These are phyloP conservation scores for Triplophysa tibetana DNA, from an alignment of 2,113 vertebrate species.

Conservation along the genomic window DNA sequence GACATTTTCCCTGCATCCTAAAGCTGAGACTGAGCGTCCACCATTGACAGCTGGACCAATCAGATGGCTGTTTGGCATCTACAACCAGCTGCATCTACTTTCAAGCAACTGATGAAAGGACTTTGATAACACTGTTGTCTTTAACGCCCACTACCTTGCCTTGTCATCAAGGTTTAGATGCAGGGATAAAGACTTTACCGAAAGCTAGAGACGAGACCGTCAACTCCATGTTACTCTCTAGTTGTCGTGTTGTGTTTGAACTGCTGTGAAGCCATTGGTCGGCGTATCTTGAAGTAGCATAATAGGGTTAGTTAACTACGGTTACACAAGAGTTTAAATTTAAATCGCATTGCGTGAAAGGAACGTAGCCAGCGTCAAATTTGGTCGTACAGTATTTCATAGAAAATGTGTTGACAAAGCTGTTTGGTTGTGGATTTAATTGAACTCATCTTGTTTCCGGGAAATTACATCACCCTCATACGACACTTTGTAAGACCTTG, in stretches of 20 bases:
- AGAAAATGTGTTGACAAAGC: background rate
- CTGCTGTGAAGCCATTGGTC: slow-evolving; percentile 3
- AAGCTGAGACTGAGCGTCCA: slow-evolving; percentile 6
- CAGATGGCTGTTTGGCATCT: slow-evolving; percentile 15
- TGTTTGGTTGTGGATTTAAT: background rate
- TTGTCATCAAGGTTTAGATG: background rate
- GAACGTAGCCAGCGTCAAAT: background rate
- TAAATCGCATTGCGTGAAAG: background rate
- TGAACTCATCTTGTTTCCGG: background rate
- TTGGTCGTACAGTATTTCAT: no score
- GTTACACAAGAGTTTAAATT: background rate
- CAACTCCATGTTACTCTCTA: background rate
- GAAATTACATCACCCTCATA: background rate
- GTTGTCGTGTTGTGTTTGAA: slow-evolving; percentile 4
- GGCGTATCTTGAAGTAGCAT: slow-evolving; percentile 7
- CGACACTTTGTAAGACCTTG: background rate
- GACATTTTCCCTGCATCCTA: slow-evolving; percentile 12
- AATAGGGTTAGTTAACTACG: background rate
- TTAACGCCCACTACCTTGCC: slow-evolving; percentile 22
- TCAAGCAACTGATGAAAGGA: slow-evolving; percentile 4
- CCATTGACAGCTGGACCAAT: slow-evolving; percentile 6
- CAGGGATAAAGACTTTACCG: slow-evolving; percentile 9
- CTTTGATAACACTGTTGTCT: slow-evolving; percentile 12
- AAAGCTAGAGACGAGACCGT: background rate
- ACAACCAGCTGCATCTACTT: background rate